phyloP scores from a whole-genome alignment of 2,113 vertebrate genomes.

The Limnothrissa miodon region DNA sequence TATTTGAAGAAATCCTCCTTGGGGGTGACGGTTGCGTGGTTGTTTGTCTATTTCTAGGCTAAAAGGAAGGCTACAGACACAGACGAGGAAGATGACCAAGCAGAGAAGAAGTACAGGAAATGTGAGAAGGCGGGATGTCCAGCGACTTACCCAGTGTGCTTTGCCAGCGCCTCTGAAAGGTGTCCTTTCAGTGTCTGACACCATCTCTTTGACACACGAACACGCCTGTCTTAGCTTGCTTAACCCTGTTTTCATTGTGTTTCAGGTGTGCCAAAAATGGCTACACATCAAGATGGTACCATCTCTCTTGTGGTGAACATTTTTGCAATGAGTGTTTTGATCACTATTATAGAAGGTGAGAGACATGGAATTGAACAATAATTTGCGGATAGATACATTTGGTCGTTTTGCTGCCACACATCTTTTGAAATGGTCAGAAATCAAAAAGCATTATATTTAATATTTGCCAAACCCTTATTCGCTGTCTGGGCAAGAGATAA shows the following conservation, averaged over 20 bases:
- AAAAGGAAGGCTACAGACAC: slow-evolving; percentile 84
- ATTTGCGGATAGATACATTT: background rate
- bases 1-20: background rate
- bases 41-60: slow-evolving; percentile 66
- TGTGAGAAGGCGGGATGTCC: slow-evolving; percentile 97
- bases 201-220: background rate
- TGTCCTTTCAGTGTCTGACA: slow-evolving; percentile 49
- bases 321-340: slow-evolving; percentile 99
- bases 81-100: slow-evolving; percentile 88
- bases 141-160: slow-evolving; percentile 90
- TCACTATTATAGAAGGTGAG: slow-evolving; percentile 95
- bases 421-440: too few species aligned
- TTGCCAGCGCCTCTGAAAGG: slow-evolving; percentile 96
- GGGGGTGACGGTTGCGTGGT: background rate
- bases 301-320: slow-evolving; percentile 96
- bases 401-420: too few species aligned
- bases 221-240: background rate
- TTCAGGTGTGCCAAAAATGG: slow-evolving; percentile 96
- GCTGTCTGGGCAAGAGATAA: too few species aligned
- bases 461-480: too few species aligned
- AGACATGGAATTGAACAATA: background rate
- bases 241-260: background rate
- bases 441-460: too few species aligned
- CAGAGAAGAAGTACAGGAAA: slow-evolving; percentile 96
- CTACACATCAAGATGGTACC: slow-evolving; percentile 97